Conservation (phyloP, 2,113 vertebrate species). For the Xenus cinereus region DNA sequence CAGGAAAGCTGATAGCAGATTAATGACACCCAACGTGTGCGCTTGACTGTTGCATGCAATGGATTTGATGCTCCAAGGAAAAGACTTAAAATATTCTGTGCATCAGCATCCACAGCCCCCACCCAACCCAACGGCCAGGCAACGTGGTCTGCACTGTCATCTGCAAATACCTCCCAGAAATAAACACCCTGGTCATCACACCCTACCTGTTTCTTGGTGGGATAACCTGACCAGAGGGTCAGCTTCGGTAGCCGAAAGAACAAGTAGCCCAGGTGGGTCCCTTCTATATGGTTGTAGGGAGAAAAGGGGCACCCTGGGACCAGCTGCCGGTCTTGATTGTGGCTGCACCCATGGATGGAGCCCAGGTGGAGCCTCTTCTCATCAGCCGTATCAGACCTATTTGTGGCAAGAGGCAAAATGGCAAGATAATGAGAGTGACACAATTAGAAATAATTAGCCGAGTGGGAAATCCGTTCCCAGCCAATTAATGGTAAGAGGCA, state of each 20-base stretch:
- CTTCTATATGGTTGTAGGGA: no score
- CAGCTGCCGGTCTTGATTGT: neutral
- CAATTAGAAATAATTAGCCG: conserved; percentile 31
- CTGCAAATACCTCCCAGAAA: neutral
- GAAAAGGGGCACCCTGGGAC: neutral
- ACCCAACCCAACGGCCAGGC: neutral
- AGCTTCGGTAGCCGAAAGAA: neutral
- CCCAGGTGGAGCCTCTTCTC: neutral
- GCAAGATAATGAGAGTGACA: neutral
- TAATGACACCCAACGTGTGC: neutral
- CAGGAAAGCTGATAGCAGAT: neutral
- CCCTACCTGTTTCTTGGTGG: neutral
- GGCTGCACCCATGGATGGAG: neutral
- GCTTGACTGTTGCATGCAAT: accelerated
- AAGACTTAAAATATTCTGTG: neutral
- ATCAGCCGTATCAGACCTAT: neutral
- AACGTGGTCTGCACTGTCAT: neutral
- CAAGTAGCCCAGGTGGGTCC: no score
- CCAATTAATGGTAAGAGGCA: conserved; percentile 22
- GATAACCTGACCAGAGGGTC: neutral
- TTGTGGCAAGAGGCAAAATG: neutral
- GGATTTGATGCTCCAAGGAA: neutral
- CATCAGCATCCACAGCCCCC: neutral
- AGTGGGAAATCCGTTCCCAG: neutral
- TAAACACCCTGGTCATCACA: neutral